Evolutionary conservation across 2,888 invertebrate species (phyloP).

Genomic region (Parnassius apollo): DNA sequence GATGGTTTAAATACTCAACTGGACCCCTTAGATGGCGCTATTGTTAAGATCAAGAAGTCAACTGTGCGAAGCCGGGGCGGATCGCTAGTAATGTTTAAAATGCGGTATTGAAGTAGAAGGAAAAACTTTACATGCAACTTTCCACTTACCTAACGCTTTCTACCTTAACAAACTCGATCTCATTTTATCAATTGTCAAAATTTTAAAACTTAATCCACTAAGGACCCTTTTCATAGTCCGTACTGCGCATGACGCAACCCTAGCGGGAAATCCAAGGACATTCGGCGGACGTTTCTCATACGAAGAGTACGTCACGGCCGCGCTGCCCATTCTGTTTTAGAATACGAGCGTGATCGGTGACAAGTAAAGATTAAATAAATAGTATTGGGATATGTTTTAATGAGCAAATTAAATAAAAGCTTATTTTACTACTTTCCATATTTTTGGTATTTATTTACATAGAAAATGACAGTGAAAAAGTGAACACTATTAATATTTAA

Average conservation of each 20-base stretch:
- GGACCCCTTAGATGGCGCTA: no score
- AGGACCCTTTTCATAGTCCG: conserved; percentile 67
- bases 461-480: conserved; percentile 4
- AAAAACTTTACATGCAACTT: conserved; percentile 53
- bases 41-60: no score
- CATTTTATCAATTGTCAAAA: conserved; percentile 78
- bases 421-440: not conserved
- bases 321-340: conserved; percentile 48
- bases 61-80: no score
- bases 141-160: conserved; percentile 67
- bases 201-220: conserved; percentile 80
- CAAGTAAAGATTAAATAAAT: conserved; percentile 47
- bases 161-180: conserved; percentile 70
- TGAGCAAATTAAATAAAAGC: not conserved
- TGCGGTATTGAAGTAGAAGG: conserved; percentile 5
- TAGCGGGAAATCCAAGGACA: conserved; percentile 76
- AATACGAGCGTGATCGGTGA: conserved; percentile 58
- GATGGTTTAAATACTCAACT: no score
- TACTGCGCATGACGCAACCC: conserved; percentile 73
- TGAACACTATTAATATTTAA: not conserved
- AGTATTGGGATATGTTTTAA: not conserved
- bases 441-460: no score
- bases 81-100: conserved; percentile 3
- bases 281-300: conserved; percentile 51
- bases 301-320: conserved; percentile 47